These are phyloP conservation scores for Drosophila mettleri DNA, from an alignment of 2,888 invertebrate genomes.

Conservation along the genomic window DNA sequence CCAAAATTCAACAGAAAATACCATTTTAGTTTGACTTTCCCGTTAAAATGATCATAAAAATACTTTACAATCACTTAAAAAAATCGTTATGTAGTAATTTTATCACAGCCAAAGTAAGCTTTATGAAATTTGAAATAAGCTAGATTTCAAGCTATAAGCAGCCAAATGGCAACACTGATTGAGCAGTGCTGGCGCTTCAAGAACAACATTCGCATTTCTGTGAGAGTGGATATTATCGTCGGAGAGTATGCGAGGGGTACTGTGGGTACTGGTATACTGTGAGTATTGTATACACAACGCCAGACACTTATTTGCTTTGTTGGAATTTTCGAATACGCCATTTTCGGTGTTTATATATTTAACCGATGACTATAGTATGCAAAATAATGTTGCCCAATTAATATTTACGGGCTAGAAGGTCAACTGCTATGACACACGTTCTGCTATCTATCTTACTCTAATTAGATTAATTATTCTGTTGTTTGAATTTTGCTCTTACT, in stretches of 20 bases:
- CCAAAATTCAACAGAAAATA: no score
- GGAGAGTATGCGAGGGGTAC: background rate
- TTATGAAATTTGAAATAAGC: no score
- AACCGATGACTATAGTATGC: constrained; percentile 52
- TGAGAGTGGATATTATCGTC: background rate
- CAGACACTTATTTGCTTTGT: constrained; percentile 50
- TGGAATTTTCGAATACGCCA: constrained; percentile 68
- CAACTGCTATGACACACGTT: constrained; percentile 47
- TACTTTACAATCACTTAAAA: no score
- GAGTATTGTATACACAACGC: constrained; percentile 33
- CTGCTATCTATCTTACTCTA: constrained; percentile 40
- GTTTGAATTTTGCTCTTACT: constrained; percentile 9
- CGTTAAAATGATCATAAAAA: no score
- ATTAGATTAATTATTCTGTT: constrained; percentile 53
- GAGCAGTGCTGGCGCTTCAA: constrained; percentile 56
- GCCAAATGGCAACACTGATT: constrained; percentile 67
- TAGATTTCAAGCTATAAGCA: no score
- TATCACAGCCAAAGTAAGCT: no score
- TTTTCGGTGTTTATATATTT: constrained; percentile 45
- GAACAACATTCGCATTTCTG: constrained; percentile 61
- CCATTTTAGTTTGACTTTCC: no score
- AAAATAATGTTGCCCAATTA: constrained; percentile 52
- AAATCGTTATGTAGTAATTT: no score
- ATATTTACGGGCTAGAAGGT: constrained; percentile 52
- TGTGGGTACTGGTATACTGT: background rate